Conservation (phyloP, 1,140 invertebrate genomes). For the Bombus ignitus region DNA sequence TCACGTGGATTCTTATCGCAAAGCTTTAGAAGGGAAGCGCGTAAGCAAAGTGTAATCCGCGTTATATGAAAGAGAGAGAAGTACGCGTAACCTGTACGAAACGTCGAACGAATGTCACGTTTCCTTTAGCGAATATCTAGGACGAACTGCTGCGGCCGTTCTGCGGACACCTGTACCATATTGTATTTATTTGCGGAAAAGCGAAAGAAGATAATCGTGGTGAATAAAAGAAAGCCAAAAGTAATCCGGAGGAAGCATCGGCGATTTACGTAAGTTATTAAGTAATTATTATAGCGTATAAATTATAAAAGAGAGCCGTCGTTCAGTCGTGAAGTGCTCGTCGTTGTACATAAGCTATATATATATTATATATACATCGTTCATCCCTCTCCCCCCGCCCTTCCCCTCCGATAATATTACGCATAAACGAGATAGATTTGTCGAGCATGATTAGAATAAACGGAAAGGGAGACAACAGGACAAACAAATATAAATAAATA, state of each 20-base stretch:
- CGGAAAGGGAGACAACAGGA: constrained; percentile 13
- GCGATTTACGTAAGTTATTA: constrained; percentile 78
- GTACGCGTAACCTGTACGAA: background rate
- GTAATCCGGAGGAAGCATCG: constrained; percentile 59
- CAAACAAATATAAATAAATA: background rate
- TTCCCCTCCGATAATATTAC: constrained; percentile 53
- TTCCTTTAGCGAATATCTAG: constrained; percentile 14
- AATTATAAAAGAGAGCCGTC: constrained; percentile 69
- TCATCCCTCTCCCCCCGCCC: constrained; percentile 52
- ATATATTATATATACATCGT: constrained; percentile 38
- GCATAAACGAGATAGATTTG: constrained; percentile 69
- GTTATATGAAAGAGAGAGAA: background rate
- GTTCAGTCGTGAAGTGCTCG: constrained; percentile 33
- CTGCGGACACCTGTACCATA: constrained; percentile 74
- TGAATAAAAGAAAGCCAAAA: constrained; percentile 19
- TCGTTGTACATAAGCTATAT: constrained; percentile 75
- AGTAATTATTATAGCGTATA: constrained; percentile 72
- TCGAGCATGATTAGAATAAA: constrained; percentile 71
- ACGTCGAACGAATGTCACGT: background rate
- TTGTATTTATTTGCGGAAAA: constrained; percentile 78
- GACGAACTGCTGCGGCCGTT: background rate
- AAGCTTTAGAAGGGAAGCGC: background rate
- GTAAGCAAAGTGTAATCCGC: background rate
- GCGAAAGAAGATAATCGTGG: background rate
- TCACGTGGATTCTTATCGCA: background rate